Base-by-base conservation (phyloP, 2,797 vertebrate species). In the Falco columbarius region DNA sequence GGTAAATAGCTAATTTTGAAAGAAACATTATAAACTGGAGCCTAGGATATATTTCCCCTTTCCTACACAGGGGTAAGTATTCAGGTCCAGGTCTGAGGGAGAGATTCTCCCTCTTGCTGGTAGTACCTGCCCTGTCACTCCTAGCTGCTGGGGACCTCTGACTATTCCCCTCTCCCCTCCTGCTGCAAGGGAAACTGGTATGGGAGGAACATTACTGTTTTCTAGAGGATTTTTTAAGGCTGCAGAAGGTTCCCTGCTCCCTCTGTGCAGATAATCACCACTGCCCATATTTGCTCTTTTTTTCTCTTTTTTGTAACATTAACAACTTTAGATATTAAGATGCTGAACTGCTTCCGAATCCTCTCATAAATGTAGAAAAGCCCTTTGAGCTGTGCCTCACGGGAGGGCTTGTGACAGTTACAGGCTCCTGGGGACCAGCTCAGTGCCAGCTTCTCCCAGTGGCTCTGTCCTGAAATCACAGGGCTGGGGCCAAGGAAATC, bases 1-100 rank as follows among this genome's bases (percentile, higher is more conserved):
- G 99, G 99, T 99, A 98, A 97, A 67, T 27, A 79, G 56, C 32
- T 77, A n/a, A 14, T 85, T 93, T 87, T 71, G 34, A 92, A 80
- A 46, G 26, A 55, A 71, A 46, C 8, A 1, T 19, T 55, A 14
- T n/a, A 29, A 71, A 47, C 34, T 56, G 36, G 23, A 87, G 12
- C 15, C 30, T 34, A 24, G 9, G n/a, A 5, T 62, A 5, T 23
- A 7, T 63, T 71, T 73, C 18, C 8, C 5, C n/a, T 83, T 84
- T 79, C 20, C 54, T 70, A 5, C 27, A 17, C 1, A 16, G 5
- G 19, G 10, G 23, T 63, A 81, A 44, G 14, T 38, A 26, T 36
- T 36, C 27, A 68, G 38, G 62, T 58, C 30, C 66, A 65, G 51
- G 29, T 62, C 26, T 75, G 49, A 79, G 42, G 7, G n/a, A 55